Percentiles rank a stretch among this genome's conserved stretches.
Evolutionary conservation across 2,113 vertebrate genomes (phyloP).

Genomic region (Odontophorus gujanensis): DNA sequence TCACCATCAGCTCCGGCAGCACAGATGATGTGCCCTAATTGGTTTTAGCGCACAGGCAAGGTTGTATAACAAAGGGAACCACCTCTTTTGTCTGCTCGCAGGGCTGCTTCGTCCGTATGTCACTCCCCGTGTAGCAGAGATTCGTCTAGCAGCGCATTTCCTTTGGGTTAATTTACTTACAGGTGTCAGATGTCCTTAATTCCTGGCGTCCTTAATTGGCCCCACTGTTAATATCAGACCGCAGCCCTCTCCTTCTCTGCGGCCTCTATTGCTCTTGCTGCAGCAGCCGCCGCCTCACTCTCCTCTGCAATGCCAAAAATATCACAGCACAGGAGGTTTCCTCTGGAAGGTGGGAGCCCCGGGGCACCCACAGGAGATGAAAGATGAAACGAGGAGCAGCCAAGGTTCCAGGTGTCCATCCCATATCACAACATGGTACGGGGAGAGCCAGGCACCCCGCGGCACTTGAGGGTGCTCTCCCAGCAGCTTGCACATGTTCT

Average conservation of each 20-base stretch:
- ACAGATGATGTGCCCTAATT: not conserved
- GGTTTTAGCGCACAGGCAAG: not conserved
- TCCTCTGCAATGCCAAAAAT: not conserved
- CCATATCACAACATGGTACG: fast-evolving
- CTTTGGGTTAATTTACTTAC: constrained; percentile 16
- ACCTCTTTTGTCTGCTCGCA: not conserved
- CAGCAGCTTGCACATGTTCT: fast-evolving
- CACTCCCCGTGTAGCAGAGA: not conserved
- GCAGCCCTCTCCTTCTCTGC: not conserved
- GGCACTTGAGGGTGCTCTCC: fast-evolving
- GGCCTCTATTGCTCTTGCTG: not conserved
- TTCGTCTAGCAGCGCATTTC: not conserved
- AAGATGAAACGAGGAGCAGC: not conserved
- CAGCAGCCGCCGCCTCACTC: not conserved
- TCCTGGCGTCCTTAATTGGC: constrained; percentile 4
- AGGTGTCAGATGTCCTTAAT: not conserved
- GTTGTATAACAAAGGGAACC: not conserved
- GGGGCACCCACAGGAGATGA: fast-evolving
- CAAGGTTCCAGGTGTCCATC: fast-evolving
- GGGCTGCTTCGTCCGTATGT: not conserved
- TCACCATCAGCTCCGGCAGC: not conserved
- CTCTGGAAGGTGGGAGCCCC: fast-evolving
- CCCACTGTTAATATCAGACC: not conserved
- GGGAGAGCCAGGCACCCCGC: fast-evolving
- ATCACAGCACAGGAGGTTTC: not conserved